Percentiles rank a stretch among this genome's conserved stretches.
phyloP scores from a whole-genome alignment of 2,113 vertebrate species.

The Phasianus colchicus region DNA sequence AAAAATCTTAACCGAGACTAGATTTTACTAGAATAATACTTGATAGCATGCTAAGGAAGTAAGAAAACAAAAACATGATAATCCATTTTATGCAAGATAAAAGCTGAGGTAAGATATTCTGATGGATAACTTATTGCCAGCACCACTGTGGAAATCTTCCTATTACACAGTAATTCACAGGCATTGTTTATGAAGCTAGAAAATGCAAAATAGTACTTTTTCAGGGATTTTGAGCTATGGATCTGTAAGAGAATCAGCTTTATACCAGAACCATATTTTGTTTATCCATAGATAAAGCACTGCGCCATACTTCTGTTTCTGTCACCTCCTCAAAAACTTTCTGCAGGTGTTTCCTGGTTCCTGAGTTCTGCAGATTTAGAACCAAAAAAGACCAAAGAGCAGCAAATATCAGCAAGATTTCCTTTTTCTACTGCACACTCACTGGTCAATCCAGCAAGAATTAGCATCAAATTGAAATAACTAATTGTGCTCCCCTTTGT shows the following conservation, averaged over 20 bases:
- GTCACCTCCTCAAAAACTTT: conserved; percentile 49
- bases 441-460: neutral
- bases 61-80: conserved; percentile 19
- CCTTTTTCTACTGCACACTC: neutral
- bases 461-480: neutral
- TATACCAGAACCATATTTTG: neutral
- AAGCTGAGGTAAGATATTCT: conserved; percentile 34
- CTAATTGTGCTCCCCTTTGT: neutral
- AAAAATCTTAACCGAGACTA: neutral
- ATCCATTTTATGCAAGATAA: conserved; percentile 3
- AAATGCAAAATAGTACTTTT: neutral
- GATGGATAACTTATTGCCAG: conserved; percentile 26
- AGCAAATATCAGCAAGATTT: conserved; percentile 12
- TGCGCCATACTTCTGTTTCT: conserved; percentile 7
- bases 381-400: neutral
- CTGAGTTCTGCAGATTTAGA: neutral
- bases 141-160: neutral
- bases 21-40: conserved; percentile 14
- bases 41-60: neutral
- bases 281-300: conserved; percentile 31
- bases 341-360: conserved; percentile 52
- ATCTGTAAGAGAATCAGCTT: neutral
- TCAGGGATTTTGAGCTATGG: neutral
- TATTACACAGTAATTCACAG: neutral
- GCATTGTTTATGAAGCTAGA: neutral